Percentiles rank a stretch among this genome's conserved stretches.
Evolutionary conservation across 2,113 vertebrate species (phyloP).

Genomic region (Pyxicephalus adspersus): DNA sequence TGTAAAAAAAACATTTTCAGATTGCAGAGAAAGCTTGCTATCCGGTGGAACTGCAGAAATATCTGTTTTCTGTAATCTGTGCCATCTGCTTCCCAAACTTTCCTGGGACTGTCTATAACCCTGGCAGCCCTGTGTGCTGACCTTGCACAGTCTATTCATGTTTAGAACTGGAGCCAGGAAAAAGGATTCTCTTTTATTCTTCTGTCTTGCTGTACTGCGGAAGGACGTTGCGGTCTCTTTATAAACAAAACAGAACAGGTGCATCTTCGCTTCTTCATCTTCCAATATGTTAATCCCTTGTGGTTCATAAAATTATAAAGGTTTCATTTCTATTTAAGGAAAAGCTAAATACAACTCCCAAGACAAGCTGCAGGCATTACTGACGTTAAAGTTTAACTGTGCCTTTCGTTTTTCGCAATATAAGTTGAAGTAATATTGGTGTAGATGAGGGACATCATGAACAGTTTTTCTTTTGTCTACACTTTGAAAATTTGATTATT

Average conservation of each 20-base stretch:
- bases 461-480: too few species aligned
- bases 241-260: constrained; percentile 40
- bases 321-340: constrained; percentile 24
- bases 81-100: constrained; percentile 51
- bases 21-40: constrained; percentile 39
- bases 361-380: constrained; percentile 6
- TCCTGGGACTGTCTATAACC: constrained; percentile 48
- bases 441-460: too few species aligned
- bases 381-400: not conserved
- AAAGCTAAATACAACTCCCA: constrained; percentile 10
- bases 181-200: constrained; percentile 35
- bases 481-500: too few species aligned
- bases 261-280: constrained; percentile 32
- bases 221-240: constrained; percentile 41
- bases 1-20: constrained; percentile 44
- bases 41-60: constrained; percentile 36
- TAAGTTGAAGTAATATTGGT: too few species aligned
- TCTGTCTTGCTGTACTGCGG: constrained; percentile 31
- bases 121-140: constrained; percentile 46
- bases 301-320: constrained; percentile 39
- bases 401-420: not conserved
- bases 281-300: constrained; percentile 32
- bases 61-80: constrained; percentile 48
- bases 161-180: constrained; percentile 33
- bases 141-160: constrained; percentile 53